These are phyloP conservation scores for Thecocarcelia acutangulata DNA, from an alignment of 2,888 invertebrate genomes.

Conservation along the genomic window DNA sequence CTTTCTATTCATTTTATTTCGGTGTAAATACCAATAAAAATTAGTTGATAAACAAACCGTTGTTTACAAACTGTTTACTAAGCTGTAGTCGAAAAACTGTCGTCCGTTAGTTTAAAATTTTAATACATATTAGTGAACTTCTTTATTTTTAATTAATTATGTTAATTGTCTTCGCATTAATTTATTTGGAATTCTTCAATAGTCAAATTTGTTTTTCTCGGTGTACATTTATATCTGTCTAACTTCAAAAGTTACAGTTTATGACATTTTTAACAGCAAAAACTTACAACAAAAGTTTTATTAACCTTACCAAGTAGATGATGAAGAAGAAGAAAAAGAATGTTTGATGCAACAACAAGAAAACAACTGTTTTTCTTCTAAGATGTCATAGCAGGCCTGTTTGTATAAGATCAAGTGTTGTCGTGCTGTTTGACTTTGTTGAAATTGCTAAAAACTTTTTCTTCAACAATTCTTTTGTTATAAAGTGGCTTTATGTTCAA, in stretches of 20 bases:
- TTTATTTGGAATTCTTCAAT: no score
- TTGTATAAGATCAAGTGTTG: constrained; percentile 10
- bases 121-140: no score
- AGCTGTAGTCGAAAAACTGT: no score
- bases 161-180: no score
- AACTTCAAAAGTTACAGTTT: constrained; percentile 46
- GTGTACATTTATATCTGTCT: neutral
- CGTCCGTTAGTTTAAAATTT: no score
- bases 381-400: neutral
- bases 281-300: constrained; percentile 35
- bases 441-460: constrained; percentile 32
- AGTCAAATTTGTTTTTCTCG: neutral
- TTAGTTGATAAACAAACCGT: no score
- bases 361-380: constrained; percentile 2
- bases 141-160: no score
- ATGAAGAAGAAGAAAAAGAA: no score
- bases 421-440: constrained; percentile 29
- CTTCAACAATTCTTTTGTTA: neutral
- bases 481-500: constrained; percentile 10
- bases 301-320: constrained; percentile 1
- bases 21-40: no score
- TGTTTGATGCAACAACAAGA: constrained; percentile 21
- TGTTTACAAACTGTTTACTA: no score
- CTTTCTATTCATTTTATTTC: no score
- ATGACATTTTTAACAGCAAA: constrained; percentile 55